phyloP scores from a whole-genome alignment of 2,113 vertebrate genomes.

The Paraplagusia blochii region DNA sequence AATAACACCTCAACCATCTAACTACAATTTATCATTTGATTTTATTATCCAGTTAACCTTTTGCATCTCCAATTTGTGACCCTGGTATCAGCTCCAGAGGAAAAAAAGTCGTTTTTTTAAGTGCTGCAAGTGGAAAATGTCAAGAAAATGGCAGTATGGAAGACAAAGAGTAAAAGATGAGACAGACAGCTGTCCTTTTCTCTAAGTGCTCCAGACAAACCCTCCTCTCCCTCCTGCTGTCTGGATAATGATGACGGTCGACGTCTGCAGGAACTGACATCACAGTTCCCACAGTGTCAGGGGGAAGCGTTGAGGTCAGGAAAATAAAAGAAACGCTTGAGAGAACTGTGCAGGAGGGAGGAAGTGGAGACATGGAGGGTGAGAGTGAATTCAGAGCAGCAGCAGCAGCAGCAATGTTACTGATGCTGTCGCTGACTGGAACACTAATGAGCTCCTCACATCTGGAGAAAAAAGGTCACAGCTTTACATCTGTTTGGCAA shows the following conservation, averaged over 20 bases:
- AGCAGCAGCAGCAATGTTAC: background rate
- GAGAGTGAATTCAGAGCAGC: conserved; percentile 12
- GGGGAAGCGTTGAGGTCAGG: background rate
- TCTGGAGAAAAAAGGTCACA: conserved; percentile 20
- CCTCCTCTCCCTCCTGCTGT: conserved; percentile 36
- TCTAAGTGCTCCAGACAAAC: conserved; percentile 37
- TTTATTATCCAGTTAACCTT: too few relatives aligned
- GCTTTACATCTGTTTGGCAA: conserved; percentile 16
- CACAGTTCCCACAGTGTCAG: conserved; percentile 13
- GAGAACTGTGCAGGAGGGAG: conserved; percentile 33
- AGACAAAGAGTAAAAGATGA: conserved; percentile 17
- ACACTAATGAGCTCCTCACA: conserved; percentile 33
- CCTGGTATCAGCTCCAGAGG: too few relatives aligned
- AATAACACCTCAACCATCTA: too few relatives aligned
- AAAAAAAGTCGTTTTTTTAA: too few relatives aligned
- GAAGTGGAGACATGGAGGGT: conserved; percentile 15
- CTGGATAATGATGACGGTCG: conserved; percentile 43
- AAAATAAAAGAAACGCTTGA: conserved; percentile 26
- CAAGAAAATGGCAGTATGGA: background rate
- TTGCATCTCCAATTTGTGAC: too few relatives aligned
- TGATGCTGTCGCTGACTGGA: background rate
- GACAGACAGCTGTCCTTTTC: conserved; percentile 19
- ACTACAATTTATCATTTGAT: background rate
- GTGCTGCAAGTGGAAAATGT: background rate
- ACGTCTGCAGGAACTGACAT: conserved; percentile 38